phyloP scores from a whole-genome alignment of 2,797 vertebrate genomes.

The Dryobates pubescens region DNA sequence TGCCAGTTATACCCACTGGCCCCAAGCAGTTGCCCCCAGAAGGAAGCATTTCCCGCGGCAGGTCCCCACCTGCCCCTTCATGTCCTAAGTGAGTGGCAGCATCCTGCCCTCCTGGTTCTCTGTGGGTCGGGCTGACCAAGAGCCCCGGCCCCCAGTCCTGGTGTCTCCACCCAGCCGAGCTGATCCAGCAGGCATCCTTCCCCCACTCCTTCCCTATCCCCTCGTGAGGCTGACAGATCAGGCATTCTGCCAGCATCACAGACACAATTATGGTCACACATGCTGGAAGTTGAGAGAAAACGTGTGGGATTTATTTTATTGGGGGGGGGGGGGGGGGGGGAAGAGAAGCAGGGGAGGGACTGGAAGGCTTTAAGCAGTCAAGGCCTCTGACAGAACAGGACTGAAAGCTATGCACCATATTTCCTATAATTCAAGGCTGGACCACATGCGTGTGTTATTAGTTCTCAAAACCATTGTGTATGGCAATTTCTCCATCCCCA shows the following conservation, averaged over 20 bases:
- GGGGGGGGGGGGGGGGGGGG: no score
- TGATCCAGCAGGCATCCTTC: constrained; percentile 35
- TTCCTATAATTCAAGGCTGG: constrained; percentile 51
- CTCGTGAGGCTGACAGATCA: background rate
- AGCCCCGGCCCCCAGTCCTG: background rate
- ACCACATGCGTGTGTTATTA: constrained; percentile 15
- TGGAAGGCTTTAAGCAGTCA: constrained; percentile 43
- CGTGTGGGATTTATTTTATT: constrained; percentile 32
- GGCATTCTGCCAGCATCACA: constrained; percentile 40
- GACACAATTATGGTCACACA: constrained; percentile 10
- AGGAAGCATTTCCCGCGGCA: background rate
- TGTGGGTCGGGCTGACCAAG: fast-evolving
- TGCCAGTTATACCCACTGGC: background rate
- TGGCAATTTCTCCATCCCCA: constrained; percentile 28
- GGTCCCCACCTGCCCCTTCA: fast-evolving
- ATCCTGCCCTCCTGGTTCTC: background rate
- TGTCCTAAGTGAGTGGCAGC: fast-evolving
- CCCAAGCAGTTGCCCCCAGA: background rate
- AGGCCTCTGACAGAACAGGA: constrained; percentile 36
- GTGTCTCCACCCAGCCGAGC: background rate
- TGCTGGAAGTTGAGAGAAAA: constrained; percentile 48
- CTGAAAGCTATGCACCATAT: constrained; percentile 22
- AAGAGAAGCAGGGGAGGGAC: background rate
- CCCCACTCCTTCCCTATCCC: background rate
- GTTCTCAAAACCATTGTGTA: constrained; percentile 49